phyloP scores from a whole-genome alignment of 37 sponge, comb jelly and placozoan genomes.

The Cladorhizidae sp. region DNA sequence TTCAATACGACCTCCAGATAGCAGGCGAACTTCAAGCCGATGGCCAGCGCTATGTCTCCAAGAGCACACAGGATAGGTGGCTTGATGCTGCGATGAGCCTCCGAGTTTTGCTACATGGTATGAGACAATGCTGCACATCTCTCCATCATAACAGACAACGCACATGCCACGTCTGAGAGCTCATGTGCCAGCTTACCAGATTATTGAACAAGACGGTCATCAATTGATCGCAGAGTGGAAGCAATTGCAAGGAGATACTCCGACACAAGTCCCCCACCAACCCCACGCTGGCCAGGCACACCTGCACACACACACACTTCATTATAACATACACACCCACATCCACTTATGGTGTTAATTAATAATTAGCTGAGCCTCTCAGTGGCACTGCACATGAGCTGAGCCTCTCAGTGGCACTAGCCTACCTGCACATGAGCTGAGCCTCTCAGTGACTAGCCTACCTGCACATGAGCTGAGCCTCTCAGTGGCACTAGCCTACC shows the following conservation, averaged over 20 bases:
- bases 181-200: slow-evolving; percentile 46
- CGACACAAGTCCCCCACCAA: slow-evolving; percentile 96
- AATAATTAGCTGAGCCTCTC: too few species aligned
- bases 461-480: slow-evolving; percentile 78
- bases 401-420: slow-evolving; percentile 68
- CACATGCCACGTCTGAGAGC: slow-evolving; percentile 3
- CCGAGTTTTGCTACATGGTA: slow-evolving; percentile 55
- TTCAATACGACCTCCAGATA: slow-evolving; percentile 71
- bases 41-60: slow-evolving; percentile 95
- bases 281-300: slow-evolving; percentile 96
- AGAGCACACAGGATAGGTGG: slow-evolving; percentile 89
- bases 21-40: slow-evolving; percentile 76
- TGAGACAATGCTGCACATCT: not conserved
- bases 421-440: too few species aligned
- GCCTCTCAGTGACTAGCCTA: not conserved
- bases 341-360: too few species aligned
- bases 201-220: slow-evolving; percentile 72
- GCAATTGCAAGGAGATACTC: slow-evolving; percentile 51
- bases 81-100: slow-evolving; percentile 81
- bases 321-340: not conserved
- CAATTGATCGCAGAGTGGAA: slow-evolving; percentile 65
- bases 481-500: slow-evolving; percentile 59
- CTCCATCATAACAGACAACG: not conserved
- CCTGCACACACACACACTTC: slow-evolving; percentile 42
- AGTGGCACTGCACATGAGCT: slow-evolving; percentile 75